These are phyloP conservation scores for Arctopsyche grandis DNA, from an alignment of 1,140 invertebrate species.

Conservation along the genomic window DNA sequence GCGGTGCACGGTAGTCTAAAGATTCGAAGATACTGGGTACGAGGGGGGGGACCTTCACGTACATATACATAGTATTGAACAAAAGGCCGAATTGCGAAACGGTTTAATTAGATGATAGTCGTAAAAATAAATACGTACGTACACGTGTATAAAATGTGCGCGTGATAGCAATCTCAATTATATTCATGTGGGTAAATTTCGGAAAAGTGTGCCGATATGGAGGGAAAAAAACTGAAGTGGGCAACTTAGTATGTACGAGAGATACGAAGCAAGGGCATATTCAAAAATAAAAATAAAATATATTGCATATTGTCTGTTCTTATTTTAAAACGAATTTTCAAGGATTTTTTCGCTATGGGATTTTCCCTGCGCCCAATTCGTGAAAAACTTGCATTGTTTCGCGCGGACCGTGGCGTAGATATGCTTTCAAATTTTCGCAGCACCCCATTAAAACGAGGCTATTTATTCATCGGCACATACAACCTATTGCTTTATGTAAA, in stretches of 20 bases:
- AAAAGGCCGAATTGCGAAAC: slow-evolving; percentile 42
- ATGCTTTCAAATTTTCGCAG: no score
- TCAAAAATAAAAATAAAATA: background rate
- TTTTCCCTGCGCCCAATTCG: slow-evolving; percentile 21
- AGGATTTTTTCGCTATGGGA: background rate
- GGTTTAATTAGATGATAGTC: slow-evolving; percentile 32
- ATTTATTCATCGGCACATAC: no score
- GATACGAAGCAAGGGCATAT: background rate
- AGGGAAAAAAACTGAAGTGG: background rate
- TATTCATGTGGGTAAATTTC: slow-evolving; percentile 34
- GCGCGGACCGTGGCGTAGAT: no score
- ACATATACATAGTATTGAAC: slow-evolving; percentile 6
- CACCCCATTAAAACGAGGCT: no score
- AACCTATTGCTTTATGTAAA: no score
- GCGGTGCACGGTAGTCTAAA: background rate
- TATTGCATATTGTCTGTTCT: background rate
- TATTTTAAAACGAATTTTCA: background rate
- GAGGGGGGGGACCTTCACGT: slow-evolving; percentile 17
- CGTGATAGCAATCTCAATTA: slow-evolving; percentile 37
- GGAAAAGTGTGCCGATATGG: slow-evolving; percentile 32
- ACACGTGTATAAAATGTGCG: background rate
- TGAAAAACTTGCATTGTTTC: background rate
- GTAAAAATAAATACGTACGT: slow-evolving; percentile 23
- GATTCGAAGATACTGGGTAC: background rate
- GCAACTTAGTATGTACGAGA: background rate